phyloP scores from a whole-genome alignment of 2,113 vertebrate genomes.

The Riparia riparia region DNA sequence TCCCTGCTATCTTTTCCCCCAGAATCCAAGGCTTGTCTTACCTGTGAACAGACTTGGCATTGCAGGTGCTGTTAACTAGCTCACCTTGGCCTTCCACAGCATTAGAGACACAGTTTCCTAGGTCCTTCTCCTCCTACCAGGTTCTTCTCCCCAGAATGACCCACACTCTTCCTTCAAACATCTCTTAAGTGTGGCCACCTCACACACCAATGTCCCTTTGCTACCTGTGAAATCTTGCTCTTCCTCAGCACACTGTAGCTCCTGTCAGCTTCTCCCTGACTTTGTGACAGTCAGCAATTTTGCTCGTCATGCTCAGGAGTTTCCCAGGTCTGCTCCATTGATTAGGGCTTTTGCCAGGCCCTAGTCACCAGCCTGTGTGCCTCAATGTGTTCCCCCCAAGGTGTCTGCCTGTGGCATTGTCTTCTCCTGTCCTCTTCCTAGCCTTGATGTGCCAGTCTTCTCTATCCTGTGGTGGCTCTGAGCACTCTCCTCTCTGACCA shows the following conservation, averaged over 20 bases:
- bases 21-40: neutral
- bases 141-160: neutral
- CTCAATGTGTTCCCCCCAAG: neutral
- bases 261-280: neutral
- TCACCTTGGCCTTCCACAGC: neutral
- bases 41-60: neutral
- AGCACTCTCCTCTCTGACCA: neutral
- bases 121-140: neutral
- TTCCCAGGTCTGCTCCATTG: neutral
- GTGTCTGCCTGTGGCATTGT: neutral
- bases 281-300: neutral
- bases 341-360: neutral
- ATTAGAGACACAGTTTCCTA: neutral
- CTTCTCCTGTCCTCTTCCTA: neutral
- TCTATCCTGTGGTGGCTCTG: neutral
- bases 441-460: neutral
- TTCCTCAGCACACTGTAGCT: neutral
- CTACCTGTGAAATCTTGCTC: neutral
- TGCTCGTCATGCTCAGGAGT: neutral
- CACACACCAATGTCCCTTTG: neutral
- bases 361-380: neutral
- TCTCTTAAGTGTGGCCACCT: neutral
- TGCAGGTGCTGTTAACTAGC: neutral
- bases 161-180: neutral
- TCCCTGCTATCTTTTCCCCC: neutral